A percentile compares a stretch with the other conserved stretches of the same genome.
phyloP scores from a whole-genome alignment of 2,888 invertebrate genomes.

The Archips xylosteana region DNA sequence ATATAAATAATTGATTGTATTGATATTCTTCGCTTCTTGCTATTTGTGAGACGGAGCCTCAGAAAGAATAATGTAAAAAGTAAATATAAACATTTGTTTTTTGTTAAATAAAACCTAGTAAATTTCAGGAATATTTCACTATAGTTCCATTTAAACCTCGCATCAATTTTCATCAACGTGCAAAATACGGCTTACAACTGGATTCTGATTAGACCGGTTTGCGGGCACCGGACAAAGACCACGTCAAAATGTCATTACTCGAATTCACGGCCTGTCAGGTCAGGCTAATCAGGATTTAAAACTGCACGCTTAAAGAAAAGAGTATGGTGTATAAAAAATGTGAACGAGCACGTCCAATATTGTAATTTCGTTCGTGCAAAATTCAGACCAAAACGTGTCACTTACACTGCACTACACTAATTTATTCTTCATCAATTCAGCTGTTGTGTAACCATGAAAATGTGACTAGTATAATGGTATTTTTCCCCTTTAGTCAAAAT shows the following conservation, averaged over 20 bases:
- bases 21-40: no score
- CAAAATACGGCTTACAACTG: neutral
- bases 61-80: no score
- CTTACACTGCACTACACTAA: neutral
- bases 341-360: neutral
- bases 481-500: no score
- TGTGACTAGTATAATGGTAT: no score
- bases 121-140: no score
- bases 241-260: slow-evolving; percentile 8
- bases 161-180: neutral
- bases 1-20: no score
- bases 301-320: neutral
- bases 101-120: no score
- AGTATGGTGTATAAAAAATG: neutral
- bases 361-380: neutral
- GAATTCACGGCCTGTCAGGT: neutral
- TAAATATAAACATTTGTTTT: no score
- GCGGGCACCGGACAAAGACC: slow-evolving; percentile 4
- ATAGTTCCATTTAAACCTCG: neutral
- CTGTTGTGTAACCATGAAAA: no score
- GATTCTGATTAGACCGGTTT: neutral
- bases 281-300: slow-evolving; percentile 2
- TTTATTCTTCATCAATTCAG: no score
- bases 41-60: no score
- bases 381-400: neutral